Conservation (phyloP, 2,797 vertebrate genomes). For the Crenichthys baileyi region DNA sequence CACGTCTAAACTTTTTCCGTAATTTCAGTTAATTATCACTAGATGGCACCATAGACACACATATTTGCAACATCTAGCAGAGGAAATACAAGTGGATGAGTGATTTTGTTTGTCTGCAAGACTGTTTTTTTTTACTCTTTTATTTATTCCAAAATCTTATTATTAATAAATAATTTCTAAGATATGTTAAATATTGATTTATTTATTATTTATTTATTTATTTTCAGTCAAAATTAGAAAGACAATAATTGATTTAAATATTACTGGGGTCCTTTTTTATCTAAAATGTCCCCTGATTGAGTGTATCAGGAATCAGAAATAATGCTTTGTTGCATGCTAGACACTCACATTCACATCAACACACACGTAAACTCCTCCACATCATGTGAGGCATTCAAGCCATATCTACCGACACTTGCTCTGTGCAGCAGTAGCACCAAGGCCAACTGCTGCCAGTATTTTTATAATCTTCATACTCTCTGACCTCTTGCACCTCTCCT, state of each 20-base stretch:
- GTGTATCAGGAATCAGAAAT: slow-evolving; percentile 33
- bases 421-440: slow-evolving; percentile 66
- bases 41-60: neutral
- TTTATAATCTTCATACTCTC: slow-evolving; percentile 86
- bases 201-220: no score
- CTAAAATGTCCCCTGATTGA: slow-evolving; percentile 57
- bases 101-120: neutral
- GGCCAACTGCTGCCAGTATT: slow-evolving; percentile 85
- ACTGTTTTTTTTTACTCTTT: neutral
- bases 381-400: slow-evolving; percentile 59
- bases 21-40: neutral
- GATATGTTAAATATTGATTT: neutral
- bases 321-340: neutral
- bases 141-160: neutral
- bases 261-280: slow-evolving; percentile 11
- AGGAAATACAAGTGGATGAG: neutral
- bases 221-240: neutral
- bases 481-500: slow-evolving; percentile 85
- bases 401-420: slow-evolving; percentile 57
- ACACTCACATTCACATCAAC: slow-evolving; percentile 15
- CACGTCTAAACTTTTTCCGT: no score
- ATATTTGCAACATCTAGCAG: neutral
- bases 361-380: slow-evolving; percentile 38
- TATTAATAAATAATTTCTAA: neutral
- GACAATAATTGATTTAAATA: neutral